These are phyloP conservation scores for Anthophora plumipes DNA, from an alignment of 2,888 invertebrate species.

Conservation along the genomic window DNA sequence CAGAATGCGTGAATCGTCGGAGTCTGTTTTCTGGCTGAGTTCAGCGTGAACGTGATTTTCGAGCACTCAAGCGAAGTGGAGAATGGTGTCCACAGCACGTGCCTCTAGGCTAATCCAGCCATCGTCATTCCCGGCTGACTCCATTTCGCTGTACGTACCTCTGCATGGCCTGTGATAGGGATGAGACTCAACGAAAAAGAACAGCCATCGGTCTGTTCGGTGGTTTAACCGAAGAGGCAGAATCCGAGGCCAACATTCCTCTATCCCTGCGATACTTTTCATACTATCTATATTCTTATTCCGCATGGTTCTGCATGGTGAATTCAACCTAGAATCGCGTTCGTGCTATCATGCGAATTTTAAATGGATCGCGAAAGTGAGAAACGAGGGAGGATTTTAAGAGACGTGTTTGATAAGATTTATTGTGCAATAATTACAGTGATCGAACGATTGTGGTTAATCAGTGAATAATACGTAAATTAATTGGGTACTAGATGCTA, in stretches of 20 bases:
- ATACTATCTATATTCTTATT: neutral
- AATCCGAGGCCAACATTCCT: constrained; percentile 37
- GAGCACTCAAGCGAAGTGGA: constrained; percentile 81
- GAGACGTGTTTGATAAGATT: neutral
- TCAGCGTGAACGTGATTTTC: constrained; percentile 79
- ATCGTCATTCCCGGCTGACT: constrained; percentile 75
- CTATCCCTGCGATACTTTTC: constrained; percentile 31
- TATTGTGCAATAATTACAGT: too few species aligned
- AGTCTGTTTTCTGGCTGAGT: constrained; percentile 75
- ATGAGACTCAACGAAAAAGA: constrained; percentile 31
- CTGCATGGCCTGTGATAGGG: constrained; percentile 31
- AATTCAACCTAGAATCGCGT: neutral
- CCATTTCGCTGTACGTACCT: constrained; percentile 64
- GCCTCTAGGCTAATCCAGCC: constrained; percentile 79
- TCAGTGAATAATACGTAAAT: too few species aligned
- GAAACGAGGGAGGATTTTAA: neutral
- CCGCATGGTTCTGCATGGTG: neutral
- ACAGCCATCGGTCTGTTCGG: constrained; percentile 52
- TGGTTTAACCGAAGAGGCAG: constrained; percentile 56
- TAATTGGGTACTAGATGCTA: too few species aligned
- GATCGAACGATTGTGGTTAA: too few species aligned
- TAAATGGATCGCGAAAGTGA: neutral
- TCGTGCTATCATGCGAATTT: neutral
- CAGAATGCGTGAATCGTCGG: constrained; percentile 70
- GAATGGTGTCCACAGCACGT: constrained; percentile 80